Percentiles rank a stretch among this genome's conserved stretches.
Evolutionary conservation across 2,888 invertebrate species (phyloP).

Genomic region (Eupsilia transversa): DNA sequence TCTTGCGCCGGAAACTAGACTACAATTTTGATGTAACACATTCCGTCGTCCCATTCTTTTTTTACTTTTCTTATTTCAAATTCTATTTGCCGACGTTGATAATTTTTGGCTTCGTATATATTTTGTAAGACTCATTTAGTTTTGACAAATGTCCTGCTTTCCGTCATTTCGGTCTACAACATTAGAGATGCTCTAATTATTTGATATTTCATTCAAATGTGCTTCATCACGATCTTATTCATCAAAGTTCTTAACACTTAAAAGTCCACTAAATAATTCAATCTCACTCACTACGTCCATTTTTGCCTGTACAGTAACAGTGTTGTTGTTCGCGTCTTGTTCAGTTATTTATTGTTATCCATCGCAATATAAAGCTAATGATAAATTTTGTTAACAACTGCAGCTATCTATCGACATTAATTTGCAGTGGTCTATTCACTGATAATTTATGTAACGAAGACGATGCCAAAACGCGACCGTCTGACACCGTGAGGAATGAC

Average conservation of each 20-base stretch:
- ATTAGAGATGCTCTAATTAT: slow-evolving; percentile 34
- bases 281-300: neutral
- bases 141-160: slow-evolving; percentile 44
- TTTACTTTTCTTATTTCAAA: slow-evolving; percentile 17
- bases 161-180: slow-evolving; percentile 18
- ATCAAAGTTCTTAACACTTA: slow-evolving; percentile 5
- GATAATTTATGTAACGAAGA: slow-evolving; percentile 69
- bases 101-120: slow-evolving; percentile 16
- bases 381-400: slow-evolving; percentile 71
- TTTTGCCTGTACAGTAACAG: slow-evolving; percentile 9
- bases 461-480: slow-evolving; percentile 72
- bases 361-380: slow-evolving; percentile 57
- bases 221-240: slow-evolving; percentile 35
- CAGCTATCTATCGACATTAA: slow-evolving; percentile 69
- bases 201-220: slow-evolving; percentile 40
- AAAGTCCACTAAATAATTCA: neutral
- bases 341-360: slow-evolving; percentile 61
- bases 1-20: slow-evolving; percentile 60
- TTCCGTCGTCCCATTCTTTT: slow-evolving; percentile 12
- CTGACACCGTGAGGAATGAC: slow-evolving; percentile 65
- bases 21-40: slow-evolving; percentile 37
- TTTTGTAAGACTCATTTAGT: slow-evolving; percentile 17
- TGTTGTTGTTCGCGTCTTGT: slow-evolving; percentile 15
- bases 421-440: slow-evolving; percentile 61
- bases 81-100: neutral